Evolutionary conservation across 2,888 invertebrate genomes (phyloP), one percentile per base, ranked within the genome.

Genomic region (Alloscopus bannaensis): DNA sequence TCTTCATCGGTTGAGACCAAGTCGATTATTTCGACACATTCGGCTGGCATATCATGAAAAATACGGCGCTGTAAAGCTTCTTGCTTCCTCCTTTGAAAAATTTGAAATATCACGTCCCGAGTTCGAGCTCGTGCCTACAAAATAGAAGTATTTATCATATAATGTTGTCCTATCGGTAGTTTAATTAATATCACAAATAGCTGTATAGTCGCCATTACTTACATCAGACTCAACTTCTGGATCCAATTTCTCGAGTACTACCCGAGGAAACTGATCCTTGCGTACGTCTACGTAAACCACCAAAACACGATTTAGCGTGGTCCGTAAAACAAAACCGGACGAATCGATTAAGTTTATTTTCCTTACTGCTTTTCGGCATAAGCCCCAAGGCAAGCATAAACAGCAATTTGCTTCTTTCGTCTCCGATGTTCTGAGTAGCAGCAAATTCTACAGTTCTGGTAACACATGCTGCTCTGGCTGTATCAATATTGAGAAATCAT

Each of bases 381-480:
- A 81, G 69, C 4, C 76, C 81, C 4, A 81, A 3, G 8, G 71
- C 70, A 0, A 81, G 24, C 60, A 76, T 66, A 24, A 66, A 81
- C n/a, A 81, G 31, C 1, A 81, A 36, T 42, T 81, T 81, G 26
- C 47, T 70, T 3, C 50, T 65, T 22, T 76, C 72, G 3, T 71
- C 50, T 0, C 66, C 65, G n/a, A 70, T 40, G 0, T 18, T 24
- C 11, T 59, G 42, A 20, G 70, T 52, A 16, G 70, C 20, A 11
- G 70, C 42, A 2, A 80, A 13, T 52, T 80, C 80, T 2, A 80
- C 80, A 0, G 80, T 80, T 29, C 80, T 36, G 6, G 65, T 70
- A 3, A 60, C 71, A 50, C 78, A 64, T 13, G 24, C 18, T 4
- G 77, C 20, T 13, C 31, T 64, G 4, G 2, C 72, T 64, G 31